Percentiles rank a stretch among this genome's conserved stretches.
phyloP scores from a whole-genome alignment of 1,140 invertebrate species.

The Papilio dardanus region DNA sequence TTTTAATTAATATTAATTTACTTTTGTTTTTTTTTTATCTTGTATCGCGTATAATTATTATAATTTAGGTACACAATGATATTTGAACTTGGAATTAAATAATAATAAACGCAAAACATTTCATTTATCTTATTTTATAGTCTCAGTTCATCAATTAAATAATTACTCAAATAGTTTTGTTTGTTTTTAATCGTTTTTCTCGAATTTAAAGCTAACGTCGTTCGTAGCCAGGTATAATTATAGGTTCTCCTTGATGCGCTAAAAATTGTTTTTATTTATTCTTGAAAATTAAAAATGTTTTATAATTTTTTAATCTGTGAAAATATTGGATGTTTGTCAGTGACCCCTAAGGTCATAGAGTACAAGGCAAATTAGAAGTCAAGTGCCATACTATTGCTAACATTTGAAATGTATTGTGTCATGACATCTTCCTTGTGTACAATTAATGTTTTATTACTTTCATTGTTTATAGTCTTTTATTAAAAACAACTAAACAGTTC shows the following conservation, averaged over 20 bases:
- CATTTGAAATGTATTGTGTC: background rate
- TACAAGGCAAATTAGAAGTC: conserved; percentile 15
- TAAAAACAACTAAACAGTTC: background rate
- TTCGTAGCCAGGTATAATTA: conserved; percentile 13
- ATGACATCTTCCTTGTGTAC: background rate
- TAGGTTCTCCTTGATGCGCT: background rate
- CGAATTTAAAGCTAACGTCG: background rate
- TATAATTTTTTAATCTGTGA: background rate
- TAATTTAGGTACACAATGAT: background rate
- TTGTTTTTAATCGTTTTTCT: background rate
- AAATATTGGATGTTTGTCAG: conserved; percentile 24
- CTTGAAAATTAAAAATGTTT: background rate
- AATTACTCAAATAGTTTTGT: conserved; percentile 1
- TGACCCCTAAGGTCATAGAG: conserved; percentile 5
- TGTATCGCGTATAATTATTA: background rate
- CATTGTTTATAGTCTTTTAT: background rate
- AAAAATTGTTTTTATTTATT: conserved; percentile 1
- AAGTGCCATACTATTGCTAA: background rate
- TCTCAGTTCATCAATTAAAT: conserved; percentile 12
- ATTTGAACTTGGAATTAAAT: background rate
- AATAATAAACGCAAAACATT: background rate
- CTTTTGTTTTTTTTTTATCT: background rate
- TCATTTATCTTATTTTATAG: background rate
- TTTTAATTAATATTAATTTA: background rate
- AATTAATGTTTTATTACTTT: background rate